Conservation (phyloP, 2,888 invertebrate genomes). For the Pterobdella sp. region DNA sequence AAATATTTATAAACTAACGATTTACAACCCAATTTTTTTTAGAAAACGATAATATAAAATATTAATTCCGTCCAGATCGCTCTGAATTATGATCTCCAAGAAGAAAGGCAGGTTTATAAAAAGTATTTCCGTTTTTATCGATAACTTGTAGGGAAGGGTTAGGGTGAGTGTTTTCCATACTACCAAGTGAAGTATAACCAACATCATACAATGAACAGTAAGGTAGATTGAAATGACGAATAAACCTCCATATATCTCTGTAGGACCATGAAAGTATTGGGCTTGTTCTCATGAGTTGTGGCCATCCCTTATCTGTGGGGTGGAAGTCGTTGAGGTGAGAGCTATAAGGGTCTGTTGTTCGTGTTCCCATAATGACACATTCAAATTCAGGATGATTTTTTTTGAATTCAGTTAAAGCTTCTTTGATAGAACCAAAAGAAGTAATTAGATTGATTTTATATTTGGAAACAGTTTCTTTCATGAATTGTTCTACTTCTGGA, state of each 20-base stretch:
- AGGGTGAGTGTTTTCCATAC: conserved; percentile 67
- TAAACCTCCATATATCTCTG: conserved; percentile 80
- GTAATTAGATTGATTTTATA: conserved; percentile 62
- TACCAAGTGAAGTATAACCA: conserved; percentile 86
- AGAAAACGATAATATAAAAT: not conserved
- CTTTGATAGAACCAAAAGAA: conserved; percentile 58
- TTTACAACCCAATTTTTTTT: not conserved
- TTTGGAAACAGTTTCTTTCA: conserved; percentile 62
- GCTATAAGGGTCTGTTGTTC: conserved; percentile 74
- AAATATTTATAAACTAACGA: too few relatives aligned
- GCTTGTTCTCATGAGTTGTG: conserved; percentile 74
- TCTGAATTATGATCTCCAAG: conserved; percentile 60
- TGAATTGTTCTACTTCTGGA: conserved; percentile 73
- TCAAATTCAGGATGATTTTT: conserved; percentile 59
- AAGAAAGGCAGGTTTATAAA: conserved; percentile 68
- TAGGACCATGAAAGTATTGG: conserved; percentile 89
- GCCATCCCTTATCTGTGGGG: conserved; percentile 79
- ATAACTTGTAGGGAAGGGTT: conserved; percentile 64
- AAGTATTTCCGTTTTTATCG: conserved; percentile 53
- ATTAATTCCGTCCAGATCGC: conserved; percentile 52
- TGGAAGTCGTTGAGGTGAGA: conserved; percentile 43
- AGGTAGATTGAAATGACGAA: conserved; percentile 68
- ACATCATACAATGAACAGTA: conserved; percentile 83
- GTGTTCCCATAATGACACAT: conserved; percentile 83
- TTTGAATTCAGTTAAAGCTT: conserved; percentile 62